Base-by-base conservation (phyloP, 2,113 vertebrate genomes). In the Thalassarche chlororhynchos region DNA sequence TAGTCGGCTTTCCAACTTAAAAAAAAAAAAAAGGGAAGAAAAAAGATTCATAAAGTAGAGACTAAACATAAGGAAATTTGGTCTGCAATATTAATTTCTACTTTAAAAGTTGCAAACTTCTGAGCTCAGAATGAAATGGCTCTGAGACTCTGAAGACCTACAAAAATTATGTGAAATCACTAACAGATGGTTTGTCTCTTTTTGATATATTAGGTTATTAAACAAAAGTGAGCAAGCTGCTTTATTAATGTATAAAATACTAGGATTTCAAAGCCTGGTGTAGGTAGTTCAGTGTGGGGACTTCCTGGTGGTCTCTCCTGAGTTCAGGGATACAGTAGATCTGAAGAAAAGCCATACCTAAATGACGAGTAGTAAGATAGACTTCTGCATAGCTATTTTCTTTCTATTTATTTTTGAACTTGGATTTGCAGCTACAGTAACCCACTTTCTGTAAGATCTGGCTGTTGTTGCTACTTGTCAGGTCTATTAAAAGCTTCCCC, bases 401-500 rank as follows among this genome's bases (percentile, higher is more conserved):
- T 72, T 83, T 83, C 54, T 91, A 1, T 72, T 72, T 40, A 29
- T 72, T 94, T 96, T 85, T 83, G 6, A 79, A 54, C 66, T 88
- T 88, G 31, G 38, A 62, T 96, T 85, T 96, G 60, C 89, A 88
- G 46, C 60, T 85, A 47, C 46, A 84, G 75, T 91, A 94, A 75
- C 60, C 8, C 55, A 55, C 23, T 87, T 90, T 61, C 47, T 89
- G 5, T 68, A 70, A 49, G 55, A 58, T 68, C 46, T 94, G 84
- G 70, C 90, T 90, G 40, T 72, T 94, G 72, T 82, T 97, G 65
- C 42, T 85, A 14, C 47, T 89, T 82, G 70, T 89, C 57, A 40
- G 40, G 6, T 83, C 87, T 91, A 38, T 94, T 80, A 86, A 93
- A 95, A 91, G n/a, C 75, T 90, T 96, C n/a, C 62, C 46, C 52